A percentile compares a stretch with the other conserved stretches of the same genome.
These are phyloP conservation scores for Hydropotes inermis DNA, from an alignment of 2,113 vertebrate genomes.

Conservation along the genomic window DNA sequence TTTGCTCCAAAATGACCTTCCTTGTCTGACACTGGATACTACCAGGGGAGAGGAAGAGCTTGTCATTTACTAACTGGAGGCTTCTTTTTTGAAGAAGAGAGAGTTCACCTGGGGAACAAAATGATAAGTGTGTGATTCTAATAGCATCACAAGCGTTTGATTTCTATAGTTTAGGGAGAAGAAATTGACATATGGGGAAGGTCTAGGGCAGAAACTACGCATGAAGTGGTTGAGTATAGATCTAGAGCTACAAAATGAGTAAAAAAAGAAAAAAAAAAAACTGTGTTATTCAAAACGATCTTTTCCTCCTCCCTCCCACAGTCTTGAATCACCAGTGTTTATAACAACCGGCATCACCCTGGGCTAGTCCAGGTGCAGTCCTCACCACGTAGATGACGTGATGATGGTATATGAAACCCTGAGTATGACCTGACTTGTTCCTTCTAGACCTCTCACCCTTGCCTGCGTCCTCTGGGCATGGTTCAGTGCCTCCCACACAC, in stretches of 20 bases:
- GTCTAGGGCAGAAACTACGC: neutral
- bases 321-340: neutral
- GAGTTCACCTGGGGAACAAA: neutral
- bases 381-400: rapidly evolving
- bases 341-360: rapidly evolving
- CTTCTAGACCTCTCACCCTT: neutral
- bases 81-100: neutral
- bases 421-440: neutral
- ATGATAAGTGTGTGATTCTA: neutral
- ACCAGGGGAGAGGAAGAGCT: too few relatives aligned
- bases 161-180: neutral
- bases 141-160: neutral
- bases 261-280: neutral
- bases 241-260: neutral
- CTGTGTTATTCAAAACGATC: neutral
- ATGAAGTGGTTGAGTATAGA: neutral
- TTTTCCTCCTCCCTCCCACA: neutral
- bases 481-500: neutral
- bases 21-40: rapidly evolving
- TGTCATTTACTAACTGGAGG: neutral
- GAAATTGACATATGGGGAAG: neutral
- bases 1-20: neutral
- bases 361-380: rapidly evolving
- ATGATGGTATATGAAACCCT: neutral
- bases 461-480: neutral